Evolutionary conservation across 2,113 vertebrate species (phyloP).

Genomic region (mouse (Mus musculus)): DNA sequence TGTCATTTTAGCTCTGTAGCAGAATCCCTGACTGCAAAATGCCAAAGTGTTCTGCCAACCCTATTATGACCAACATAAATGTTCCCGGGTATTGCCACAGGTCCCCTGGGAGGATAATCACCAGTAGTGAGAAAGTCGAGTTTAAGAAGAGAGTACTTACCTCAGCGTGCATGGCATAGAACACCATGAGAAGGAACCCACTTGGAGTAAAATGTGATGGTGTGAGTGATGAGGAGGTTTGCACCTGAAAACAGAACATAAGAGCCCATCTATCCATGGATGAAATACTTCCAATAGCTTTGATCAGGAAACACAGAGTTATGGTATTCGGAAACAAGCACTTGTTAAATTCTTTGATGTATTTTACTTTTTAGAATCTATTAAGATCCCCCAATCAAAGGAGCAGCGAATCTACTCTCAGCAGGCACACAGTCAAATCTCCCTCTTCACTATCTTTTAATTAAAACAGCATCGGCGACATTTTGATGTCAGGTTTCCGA

Average conservation of each 20-base stretch:
- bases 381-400: neutral
- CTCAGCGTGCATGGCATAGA: fast-evolving
- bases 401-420: neutral
- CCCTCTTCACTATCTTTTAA: neutral
- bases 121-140: neutral
- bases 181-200: neutral
- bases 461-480: neutral
- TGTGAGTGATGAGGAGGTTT: neutral
- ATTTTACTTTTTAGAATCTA: slow-evolving; percentile 48
- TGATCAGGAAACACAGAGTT: neutral
- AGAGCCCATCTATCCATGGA: neutral
- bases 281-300: neutral
- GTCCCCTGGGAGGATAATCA: neutral
- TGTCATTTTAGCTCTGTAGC: no score
- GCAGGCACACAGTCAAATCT: neutral
- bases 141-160: neutral
- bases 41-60: neutral
- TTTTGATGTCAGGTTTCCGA: neutral
- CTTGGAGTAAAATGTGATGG: no score
- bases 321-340: neutral
- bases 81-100: neutral
- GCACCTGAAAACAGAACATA: no score
- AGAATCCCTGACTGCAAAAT: neutral
- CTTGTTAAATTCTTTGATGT: neutral
- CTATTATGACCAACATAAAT: neutral